Evolutionary conservation across 1,140 invertebrate genomes (phyloP).

Genomic region (Helicoverpa armigera): DNA sequence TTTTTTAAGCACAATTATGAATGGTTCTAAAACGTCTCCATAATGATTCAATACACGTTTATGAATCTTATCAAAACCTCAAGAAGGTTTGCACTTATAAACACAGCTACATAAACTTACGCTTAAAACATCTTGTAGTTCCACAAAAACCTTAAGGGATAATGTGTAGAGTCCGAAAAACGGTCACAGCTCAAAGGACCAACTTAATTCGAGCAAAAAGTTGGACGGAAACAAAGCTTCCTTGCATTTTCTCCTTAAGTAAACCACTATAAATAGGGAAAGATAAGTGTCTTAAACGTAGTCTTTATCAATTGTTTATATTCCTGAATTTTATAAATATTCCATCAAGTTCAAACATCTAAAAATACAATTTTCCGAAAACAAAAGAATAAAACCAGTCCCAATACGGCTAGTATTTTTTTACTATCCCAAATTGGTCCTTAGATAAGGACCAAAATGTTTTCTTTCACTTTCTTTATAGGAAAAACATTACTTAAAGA

Average conservation of each 20-base stretch:
- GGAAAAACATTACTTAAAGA: neutral
- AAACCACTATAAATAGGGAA: neutral
- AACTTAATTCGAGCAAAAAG: conserved; percentile 2
- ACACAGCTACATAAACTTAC: neutral
- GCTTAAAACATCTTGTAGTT: neutral
- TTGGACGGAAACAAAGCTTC: neutral
- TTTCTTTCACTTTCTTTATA: neutral
- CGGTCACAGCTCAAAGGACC: neutral
- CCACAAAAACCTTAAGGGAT: neutral
- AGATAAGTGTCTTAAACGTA: neutral
- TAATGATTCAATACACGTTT: too few relatives aligned
- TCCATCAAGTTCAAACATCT: neutral
- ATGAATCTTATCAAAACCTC: too few relatives aligned
- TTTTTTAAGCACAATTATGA: too few relatives aligned
- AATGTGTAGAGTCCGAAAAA: neutral
- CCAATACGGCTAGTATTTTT: neutral
- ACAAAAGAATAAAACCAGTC: neutral
- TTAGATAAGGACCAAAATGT: conserved; percentile 19
- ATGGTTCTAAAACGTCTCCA: too few relatives aligned
- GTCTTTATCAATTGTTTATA: too few relatives aligned
- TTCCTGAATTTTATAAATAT: too few relatives aligned
- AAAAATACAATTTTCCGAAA: neutral
- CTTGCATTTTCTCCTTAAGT: neutral
- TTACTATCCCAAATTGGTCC: neutral
- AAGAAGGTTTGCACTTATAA: too few relatives aligned